Evolutionary conservation across 2,113 vertebrate species (phyloP).

Genomic region (Sceloporus tristichus): DNA sequence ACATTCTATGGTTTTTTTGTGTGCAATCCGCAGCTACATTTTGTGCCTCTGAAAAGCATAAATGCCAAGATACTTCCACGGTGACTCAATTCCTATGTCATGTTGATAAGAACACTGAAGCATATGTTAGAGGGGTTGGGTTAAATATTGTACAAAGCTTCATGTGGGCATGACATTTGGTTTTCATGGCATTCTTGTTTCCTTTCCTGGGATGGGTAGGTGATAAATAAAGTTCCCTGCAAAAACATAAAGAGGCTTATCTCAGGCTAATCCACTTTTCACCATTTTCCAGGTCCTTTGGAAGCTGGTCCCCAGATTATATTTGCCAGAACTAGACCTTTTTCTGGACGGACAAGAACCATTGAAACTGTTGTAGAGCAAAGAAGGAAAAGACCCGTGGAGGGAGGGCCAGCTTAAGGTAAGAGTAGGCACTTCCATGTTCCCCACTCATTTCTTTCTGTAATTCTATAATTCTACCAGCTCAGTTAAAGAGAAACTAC

Average conservation of each 20-base stretch:
- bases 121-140: neutral
- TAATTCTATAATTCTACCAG: conserved; percentile 34
- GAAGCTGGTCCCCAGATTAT: conserved; percentile 69
- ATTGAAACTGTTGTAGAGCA: conserved; percentile 67
- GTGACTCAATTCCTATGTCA: neutral
- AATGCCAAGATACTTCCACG: neutral
- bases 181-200: neutral
- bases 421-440: conserved; percentile 43
- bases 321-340: conserved; percentile 75
- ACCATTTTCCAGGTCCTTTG: conserved; percentile 71
- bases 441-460: conserved; percentile 31
- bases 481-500: conserved; percentile 3
- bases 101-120: neutral
- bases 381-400: conserved; percentile 70
- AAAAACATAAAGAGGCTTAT: neutral
- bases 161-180: neutral
- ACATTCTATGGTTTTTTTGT: neutral
- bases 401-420: conserved; percentile 74
- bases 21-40: neutral
- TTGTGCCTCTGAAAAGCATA: neutral
- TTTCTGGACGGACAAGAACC: conserved; percentile 65
- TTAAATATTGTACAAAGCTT: neutral
- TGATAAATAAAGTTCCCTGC: neutral
- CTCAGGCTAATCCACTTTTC: conserved; percentile 43
- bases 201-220: neutral